Base-by-base conservation (phyloP, 2,113 vertebrate species). In the Barnardius zonarius region DNA sequence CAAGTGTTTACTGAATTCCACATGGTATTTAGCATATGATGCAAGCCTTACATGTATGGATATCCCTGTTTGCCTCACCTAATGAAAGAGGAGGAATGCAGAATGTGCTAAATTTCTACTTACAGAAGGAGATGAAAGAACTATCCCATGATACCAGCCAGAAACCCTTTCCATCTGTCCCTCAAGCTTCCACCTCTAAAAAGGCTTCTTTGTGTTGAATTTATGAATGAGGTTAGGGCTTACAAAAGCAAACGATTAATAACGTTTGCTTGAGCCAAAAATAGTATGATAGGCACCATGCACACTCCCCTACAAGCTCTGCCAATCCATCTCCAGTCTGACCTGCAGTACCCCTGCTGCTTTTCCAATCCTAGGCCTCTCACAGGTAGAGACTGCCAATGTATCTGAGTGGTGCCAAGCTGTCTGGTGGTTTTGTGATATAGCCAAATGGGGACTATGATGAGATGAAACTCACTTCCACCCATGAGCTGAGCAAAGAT, bases 401-500 rank as follows among this genome's bases (percentile, higher is more conserved):
- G 49, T 5, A 93, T 66, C 78, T 62, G 48, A 74, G 49, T 6
- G 54, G 93, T 96, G 95, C 96, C 95, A 96, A 97, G 94, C 72
- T 94, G 95, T 95, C 95, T 96, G 94, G 93, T 95, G 96, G 85
- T 95, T 97, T 95, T 94, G 92, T 10, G 11, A 68, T 31, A 61
- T 3, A 83, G 96, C 91, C 90, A 97, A 87, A 85, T 11, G 46
- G 79, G 39, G 84, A 95, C 85, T 96, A 89, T 15, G 13, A 88
- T 51, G 80, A 96, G 87, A 92, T 78, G 91, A 86, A 94, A 70
- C 88, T 84, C 52, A 91, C 68, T 96, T 92, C 83, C 80, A 90
- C 52, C 37, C 51, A 55, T 16, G 8, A 92, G 43, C 77, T 5
- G 14, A 83, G 72, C 28, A 86, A 75, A 75, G 73, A 91, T 46